These are phyloP conservation scores for Musca domestica DNA, from an alignment of 1,140 invertebrate species.

Conservation along the genomic window DNA sequence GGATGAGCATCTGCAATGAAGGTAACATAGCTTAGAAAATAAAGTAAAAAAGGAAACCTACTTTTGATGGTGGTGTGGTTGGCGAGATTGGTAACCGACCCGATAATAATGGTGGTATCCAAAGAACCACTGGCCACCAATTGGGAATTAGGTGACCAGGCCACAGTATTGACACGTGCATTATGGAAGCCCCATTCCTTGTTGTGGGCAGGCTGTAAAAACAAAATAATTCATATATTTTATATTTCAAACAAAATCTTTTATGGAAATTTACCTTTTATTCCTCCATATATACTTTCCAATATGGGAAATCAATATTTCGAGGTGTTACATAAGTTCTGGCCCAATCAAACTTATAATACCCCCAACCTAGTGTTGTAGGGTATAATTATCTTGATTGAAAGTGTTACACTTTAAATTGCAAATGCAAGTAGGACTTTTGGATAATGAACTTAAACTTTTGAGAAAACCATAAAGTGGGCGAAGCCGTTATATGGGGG, in stretches of 20 bases:
- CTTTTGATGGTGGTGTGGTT: slow-evolving; percentile 91
- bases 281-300: too few species aligned
- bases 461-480: too few species aligned
- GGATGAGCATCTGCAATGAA: slow-evolving; percentile 83
- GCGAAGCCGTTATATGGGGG: too few species aligned
- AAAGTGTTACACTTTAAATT: too few species aligned
- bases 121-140: slow-evolving; percentile 88
- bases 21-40: slow-evolving; percentile 21
- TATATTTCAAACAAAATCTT: neutral
- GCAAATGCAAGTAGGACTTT: too few species aligned
- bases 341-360: too few species aligned
- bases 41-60: slow-evolving; percentile 48
- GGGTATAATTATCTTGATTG: too few species aligned
- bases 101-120: slow-evolving; percentile 92
- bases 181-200: slow-evolving; percentile 97
- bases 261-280: slow-evolving; percentile 88
- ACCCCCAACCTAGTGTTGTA: too few species aligned
- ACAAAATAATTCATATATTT: neutral
- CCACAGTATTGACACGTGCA: slow-evolving; percentile 88
- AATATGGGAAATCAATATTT: too few species aligned
- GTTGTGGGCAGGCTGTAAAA: slow-evolving; percentile 71
- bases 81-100: slow-evolving; percentile 78
- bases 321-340: too few species aligned
- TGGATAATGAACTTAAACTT: too few species aligned
- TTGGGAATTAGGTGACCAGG: slow-evolving; percentile 84